Conservation (phyloP, 2,797 vertebrate genomes). For the Chiroxiphia lanceolata region DNA sequence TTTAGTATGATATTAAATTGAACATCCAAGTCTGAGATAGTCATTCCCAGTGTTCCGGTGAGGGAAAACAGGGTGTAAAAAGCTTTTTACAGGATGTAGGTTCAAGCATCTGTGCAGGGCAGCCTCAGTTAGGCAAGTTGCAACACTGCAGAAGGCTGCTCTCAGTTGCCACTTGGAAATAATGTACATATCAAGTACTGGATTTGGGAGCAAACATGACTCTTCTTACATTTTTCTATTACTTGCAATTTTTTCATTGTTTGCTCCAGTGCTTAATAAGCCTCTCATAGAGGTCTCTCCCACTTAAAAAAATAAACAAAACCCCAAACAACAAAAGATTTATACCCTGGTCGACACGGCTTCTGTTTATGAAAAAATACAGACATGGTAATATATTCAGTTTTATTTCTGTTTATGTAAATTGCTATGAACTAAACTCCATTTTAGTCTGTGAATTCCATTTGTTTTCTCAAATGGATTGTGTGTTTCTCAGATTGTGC, state of each 20-base stretch:
- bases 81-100: background rate
- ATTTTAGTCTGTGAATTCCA: background rate
- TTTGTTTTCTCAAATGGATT: background rate
- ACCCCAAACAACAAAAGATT: background rate
- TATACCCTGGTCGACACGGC: background rate
- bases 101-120: background rate
- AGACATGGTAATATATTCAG: background rate
- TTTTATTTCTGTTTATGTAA: background rate
- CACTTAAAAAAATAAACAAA: background rate
- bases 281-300: background rate
- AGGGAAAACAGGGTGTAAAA: background rate
- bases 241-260: background rate
- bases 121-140: background rate
- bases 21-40: background rate
- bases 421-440: background rate
- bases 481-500: background rate
- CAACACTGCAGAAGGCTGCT: background rate
- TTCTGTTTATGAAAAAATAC: background rate
- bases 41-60: background rate
- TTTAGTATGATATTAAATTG: background rate
- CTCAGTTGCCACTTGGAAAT: background rate
- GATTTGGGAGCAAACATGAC: background rate
- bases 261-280: background rate
- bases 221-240: background rate
- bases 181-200: background rate